Evolutionary conservation across 2,797 vertebrate species (phyloP), one percentile per base, ranked within the genome.

Genomic region (Pseudocheirus occidentalis): DNA sequence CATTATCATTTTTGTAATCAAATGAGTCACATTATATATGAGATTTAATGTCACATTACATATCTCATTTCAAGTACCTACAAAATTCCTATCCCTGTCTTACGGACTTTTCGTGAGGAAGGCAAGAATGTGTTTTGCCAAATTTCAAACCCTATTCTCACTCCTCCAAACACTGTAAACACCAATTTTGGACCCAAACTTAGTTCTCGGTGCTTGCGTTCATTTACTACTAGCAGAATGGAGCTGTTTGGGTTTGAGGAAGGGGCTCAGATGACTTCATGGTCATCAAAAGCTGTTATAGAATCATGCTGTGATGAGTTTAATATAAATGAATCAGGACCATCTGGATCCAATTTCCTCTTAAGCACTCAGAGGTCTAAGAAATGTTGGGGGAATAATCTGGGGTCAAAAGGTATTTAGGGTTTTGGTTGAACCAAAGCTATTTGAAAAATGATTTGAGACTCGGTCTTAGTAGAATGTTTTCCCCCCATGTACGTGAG

Each of bases 311-410:
- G 94, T 92, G 95, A 98, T 95, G 96, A 95, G 91, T 91, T 97
- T 97, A 95, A 97, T 95, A 97, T 92, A 96, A 97, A 97, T 97
- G 94, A 96, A 92, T 92, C 94, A 92, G 81, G 92, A 92, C 94
- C 97, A 97, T 98, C 96, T 98, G 97, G 95, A 93, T 97, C 95
- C 90, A 94, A 97, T 98, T 97, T 97, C 90, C 90, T 97, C 56
- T 95, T 92, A 92, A 96, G 94, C 91, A 94, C 93, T 96, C 92
- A 92, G 27, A 50, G 10, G 94, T 97, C 66, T 94, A 95, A 96
- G 96, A 97, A 96, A 93, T 66, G 94, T 94, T 95, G 94, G 52
- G 50, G 59, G 92, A 96, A 95, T 97, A 91, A 57, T 59, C 58
- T 95, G 92, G 58, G 93, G 90, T 93, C 53, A 94, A 97, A 95